Conservation (phyloP, 2,797 vertebrate species). For the Helicolenus hilgendorfi region DNA sequence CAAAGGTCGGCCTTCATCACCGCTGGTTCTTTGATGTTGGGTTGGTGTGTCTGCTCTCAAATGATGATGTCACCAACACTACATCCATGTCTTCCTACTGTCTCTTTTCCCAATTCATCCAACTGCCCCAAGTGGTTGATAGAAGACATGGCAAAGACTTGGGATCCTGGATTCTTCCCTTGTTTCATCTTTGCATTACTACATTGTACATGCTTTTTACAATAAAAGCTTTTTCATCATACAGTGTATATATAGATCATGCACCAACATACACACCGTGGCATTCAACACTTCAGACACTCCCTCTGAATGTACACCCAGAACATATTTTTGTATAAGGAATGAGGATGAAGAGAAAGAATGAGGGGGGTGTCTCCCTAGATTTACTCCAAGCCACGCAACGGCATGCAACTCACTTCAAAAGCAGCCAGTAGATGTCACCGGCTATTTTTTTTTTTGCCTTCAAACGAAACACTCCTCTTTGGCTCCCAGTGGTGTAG, state of each 20-base stretch:
- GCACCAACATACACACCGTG: neutral
- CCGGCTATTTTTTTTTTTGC: slow-evolving; percentile 51
- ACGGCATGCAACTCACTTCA: slow-evolving; percentile 59
- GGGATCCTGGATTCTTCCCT: neutral
- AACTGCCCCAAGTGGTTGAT: neutral
- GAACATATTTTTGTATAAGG: neutral
- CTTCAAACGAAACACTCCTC: slow-evolving; percentile 63
- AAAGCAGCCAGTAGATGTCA: slow-evolving; percentile 51
- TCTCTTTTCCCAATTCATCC: neutral
- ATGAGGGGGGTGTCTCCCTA: neutral
- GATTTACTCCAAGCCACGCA: slow-evolving; percentile 43
- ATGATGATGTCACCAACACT: neutral
- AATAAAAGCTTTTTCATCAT: neutral
- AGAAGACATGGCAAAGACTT: neutral
- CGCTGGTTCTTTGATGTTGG: no score
- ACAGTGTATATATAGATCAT: neutral
- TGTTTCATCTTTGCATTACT: neutral
- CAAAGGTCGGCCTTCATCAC: no score
- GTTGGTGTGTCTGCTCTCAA: no score
- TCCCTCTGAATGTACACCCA: slow-evolving; percentile 1
- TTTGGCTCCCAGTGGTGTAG: slow-evolving; percentile 12
- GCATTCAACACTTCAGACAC: neutral
- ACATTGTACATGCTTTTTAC: neutral
- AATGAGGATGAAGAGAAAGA: slow-evolving; percentile 2
- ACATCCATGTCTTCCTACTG: neutral